These are phyloP conservation scores for Deroptyus accipitrinus DNA, from an alignment of 2,113 vertebrate species.

Conservation along the genomic window DNA sequence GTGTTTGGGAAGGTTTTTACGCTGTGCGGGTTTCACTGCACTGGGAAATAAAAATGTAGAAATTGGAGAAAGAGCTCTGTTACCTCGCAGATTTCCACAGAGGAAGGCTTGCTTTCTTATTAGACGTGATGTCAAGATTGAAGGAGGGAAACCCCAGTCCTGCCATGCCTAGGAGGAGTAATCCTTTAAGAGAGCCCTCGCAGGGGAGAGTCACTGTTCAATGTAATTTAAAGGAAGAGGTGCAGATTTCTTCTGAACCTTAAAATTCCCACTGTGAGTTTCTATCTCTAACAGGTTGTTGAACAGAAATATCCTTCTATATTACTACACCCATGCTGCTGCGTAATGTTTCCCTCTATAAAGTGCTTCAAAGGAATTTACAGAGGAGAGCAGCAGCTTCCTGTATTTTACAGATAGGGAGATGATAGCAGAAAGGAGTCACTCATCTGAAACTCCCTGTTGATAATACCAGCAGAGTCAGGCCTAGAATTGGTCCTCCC, in stretches of 20 bases:
- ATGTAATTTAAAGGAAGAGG: not conserved
- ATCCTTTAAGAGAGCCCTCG: not conserved
- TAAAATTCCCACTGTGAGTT: slow-evolving; percentile 10
- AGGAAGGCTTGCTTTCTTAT: not conserved
- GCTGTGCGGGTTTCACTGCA: not conserved
- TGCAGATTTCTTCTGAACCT: not conserved
- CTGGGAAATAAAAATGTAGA: slow-evolving; percentile 20
- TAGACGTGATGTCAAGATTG: not conserved
- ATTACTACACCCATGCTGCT: not conserved
- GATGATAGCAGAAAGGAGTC: not conserved
- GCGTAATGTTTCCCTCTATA: not conserved
- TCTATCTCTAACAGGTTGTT: slow-evolving; percentile 1
- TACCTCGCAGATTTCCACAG: not conserved
- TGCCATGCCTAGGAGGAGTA: not conserved
- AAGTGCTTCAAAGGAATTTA: not conserved
- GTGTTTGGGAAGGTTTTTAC: not conserved
- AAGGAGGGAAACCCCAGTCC: not conserved
- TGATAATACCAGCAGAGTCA: not conserved
- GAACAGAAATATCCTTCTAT: not conserved
- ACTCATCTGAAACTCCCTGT: not conserved
- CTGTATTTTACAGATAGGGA: not conserved
- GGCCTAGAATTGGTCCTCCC: not conserved
- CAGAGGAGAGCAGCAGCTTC: not conserved
- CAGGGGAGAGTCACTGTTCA: not conserved
- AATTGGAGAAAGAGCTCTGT: not conserved